Percentiles rank a stretch among this genome's conserved stretches.
phyloP scores from a whole-genome alignment of 2,113 vertebrate genomes.

The Thryonomys swinderianus region DNA sequence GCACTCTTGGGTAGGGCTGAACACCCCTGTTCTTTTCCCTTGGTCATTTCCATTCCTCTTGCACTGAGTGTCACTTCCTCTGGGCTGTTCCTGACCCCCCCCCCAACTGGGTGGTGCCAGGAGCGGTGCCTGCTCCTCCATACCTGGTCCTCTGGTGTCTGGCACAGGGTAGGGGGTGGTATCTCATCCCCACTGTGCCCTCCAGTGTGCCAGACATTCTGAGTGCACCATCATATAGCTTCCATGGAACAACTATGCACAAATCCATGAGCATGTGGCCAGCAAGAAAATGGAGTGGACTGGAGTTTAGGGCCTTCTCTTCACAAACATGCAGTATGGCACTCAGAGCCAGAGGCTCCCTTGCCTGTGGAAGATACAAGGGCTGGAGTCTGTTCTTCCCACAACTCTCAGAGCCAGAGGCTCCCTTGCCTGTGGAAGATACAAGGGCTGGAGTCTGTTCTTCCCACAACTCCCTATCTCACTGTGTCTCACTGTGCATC shows the following conservation, averaged over 20 bases:
- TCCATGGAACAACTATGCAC: not conserved
- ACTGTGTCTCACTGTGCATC: accelerated
- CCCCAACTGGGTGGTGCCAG: not conserved
- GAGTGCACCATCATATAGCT: not conserved
- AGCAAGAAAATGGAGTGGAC: too few relatives aligned
- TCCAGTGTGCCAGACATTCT: not conserved
- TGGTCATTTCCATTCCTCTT: not conserved
- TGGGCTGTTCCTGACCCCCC: not conserved
- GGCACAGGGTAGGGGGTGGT: not conserved
- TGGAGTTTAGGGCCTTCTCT: too few relatives aligned
- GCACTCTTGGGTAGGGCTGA: too few relatives aligned
- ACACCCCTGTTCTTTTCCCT: not conserved
- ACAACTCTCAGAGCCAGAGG: not conserved
- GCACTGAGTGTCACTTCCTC: not conserved
- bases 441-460: too few relatives aligned
- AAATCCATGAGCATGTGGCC: not conserved
- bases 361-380: not conserved
- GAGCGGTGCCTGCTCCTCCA: not conserved
- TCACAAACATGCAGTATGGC: too few relatives aligned
- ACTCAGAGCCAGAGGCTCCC: not conserved
- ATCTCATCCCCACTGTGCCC: not conserved
- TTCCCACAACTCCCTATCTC: not conserved
- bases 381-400: not conserved
- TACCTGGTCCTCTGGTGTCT: not conserved
- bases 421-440: not conserved